Evolutionary conservation across 2,888 invertebrate species (phyloP).

Genomic region (Pristionchus entomophagus): DNA sequence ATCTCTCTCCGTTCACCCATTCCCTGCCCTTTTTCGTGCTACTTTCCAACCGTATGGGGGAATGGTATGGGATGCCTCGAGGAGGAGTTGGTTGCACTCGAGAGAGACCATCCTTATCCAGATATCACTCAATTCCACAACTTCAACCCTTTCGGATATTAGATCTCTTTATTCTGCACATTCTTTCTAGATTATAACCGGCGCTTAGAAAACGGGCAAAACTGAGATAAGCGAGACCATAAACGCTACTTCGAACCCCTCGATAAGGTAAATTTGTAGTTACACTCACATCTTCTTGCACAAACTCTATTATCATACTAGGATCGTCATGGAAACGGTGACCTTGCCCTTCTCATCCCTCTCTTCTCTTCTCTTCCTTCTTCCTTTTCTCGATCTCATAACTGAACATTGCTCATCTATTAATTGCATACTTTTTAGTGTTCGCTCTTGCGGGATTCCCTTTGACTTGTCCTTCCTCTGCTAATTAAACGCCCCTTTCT

Average conservation of each 20-base stretch:
- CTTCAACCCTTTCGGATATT: too few species aligned
- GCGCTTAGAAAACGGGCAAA: too few species aligned
- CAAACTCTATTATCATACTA: not conserved
- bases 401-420: slow-evolving; percentile 22
- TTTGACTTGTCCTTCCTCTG: not conserved
- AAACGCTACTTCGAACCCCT: too few species aligned
- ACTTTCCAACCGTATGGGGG: not conserved
- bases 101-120: not conserved
- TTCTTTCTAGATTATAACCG: too few species aligned
- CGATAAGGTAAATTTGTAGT: too few species aligned
- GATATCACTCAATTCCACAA: too few species aligned
- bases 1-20: not conserved
- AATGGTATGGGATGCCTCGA: not conserved
- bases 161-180: too few species aligned
- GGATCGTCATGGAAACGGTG: slow-evolving; percentile 15
- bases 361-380: not conserved
- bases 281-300: not conserved
- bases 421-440: slow-evolving; percentile 3
- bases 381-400: slow-evolving; percentile 14
- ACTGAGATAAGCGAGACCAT: too few species aligned
- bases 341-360: not conserved
- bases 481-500: slow-evolving; percentile 28
- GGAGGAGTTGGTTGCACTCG: slow-evolving; percentile 10
- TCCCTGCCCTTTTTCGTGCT: slow-evolving; percentile 2
- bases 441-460: slow-evolving; percentile 9